These are phyloP conservation scores for Seriola dumerili DNA, from an alignment of 2,113 vertebrate genomes.

Conservation along the genomic window DNA sequence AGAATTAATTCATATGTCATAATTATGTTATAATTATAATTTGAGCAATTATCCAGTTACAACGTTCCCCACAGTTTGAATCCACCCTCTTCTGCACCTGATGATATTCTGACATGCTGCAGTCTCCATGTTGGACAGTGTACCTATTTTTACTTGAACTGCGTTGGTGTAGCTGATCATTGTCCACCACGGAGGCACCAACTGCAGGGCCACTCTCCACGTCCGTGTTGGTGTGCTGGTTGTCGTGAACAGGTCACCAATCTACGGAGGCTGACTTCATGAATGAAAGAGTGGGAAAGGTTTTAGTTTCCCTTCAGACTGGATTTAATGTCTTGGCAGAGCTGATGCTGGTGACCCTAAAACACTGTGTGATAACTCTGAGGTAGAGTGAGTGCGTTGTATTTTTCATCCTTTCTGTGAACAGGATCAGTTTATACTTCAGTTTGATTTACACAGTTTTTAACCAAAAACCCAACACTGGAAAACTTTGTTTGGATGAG, in stretches of 20 bases:
- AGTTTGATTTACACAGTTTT: too few relatives aligned
- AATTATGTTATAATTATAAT: background rate
- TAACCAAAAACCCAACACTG: too few relatives aligned
- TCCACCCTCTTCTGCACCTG: background rate
- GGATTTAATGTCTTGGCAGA: background rate
- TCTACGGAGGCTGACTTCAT: background rate
- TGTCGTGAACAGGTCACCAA: background rate
- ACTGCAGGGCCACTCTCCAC: background rate
- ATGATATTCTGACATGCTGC: background rate
- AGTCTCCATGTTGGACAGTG: background rate
- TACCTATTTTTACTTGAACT: background rate
- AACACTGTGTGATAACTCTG: background rate
- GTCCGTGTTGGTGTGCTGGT: background rate
- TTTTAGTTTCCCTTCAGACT: background rate
- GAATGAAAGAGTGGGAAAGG: background rate
- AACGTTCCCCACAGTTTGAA: background rate
- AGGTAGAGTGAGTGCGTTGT: background rate
- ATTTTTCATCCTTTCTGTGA: background rate
- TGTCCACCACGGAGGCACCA: background rate
- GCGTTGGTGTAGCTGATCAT: background rate
- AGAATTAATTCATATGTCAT: too few relatives aligned
- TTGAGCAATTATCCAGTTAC: conserved; percentile 25
- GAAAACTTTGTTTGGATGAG: background rate
- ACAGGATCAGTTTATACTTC: background rate
- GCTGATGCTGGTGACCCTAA: background rate